Conservation (phyloP, 53 echinoderm and acorn worm genomes). For the Paracentrotus lividus region DNA sequence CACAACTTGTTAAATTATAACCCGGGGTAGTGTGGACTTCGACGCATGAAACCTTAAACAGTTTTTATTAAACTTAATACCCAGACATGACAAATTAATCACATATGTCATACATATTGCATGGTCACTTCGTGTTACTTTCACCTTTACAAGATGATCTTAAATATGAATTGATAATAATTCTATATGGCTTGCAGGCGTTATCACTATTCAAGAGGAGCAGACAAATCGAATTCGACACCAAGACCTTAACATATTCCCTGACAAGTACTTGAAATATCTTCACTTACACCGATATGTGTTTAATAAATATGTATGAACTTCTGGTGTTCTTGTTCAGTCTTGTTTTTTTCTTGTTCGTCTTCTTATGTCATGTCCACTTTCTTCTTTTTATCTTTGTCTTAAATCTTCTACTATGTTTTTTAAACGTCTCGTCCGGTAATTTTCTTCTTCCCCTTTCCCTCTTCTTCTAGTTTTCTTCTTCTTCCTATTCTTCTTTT, state of each 20-base stretch:
- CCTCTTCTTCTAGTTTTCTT: background rate
- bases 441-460: background rate
- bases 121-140: background rate
- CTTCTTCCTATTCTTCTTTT: background rate
- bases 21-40: background rate
- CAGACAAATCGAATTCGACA: background rate
- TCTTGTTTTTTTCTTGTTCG: background rate
- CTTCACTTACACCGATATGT: background rate
- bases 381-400: no score
- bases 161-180: background rate
- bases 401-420: no score
- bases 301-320: constrained; percentile 27
- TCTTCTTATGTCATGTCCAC: background rate
- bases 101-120: background rate
- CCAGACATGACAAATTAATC: background rate
- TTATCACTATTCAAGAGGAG: background rate
- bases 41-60: background rate
- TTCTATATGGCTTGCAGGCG: constrained; percentile 4
- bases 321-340: background rate
- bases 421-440: no score
- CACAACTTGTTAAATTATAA: constrained; percentile 27
- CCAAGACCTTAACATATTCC: background rate
- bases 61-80: constrained; percentile 10
- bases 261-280: background rate
- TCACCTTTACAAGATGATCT: background rate